Evolutionary conservation across 2,113 vertebrate species (phyloP), one percentile per base, ranked within the genome.

Genomic region (Hippocampus comes): DNA sequence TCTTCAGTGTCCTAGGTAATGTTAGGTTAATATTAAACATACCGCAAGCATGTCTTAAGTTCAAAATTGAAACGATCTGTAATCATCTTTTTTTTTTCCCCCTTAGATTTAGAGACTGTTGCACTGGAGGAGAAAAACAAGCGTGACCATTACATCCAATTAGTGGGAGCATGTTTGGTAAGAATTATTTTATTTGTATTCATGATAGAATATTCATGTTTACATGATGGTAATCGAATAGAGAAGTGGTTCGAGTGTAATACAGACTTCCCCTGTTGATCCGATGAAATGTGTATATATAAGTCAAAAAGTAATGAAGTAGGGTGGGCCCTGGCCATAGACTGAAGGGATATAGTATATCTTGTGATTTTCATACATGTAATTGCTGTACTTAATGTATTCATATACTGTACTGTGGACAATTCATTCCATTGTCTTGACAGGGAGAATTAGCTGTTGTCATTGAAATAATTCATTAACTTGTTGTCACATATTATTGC

Each of bases 51-150:
- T 56, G 21, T 6, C 21, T 55, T 8, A 20, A 27, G 5, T 27
- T 11, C 48, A 7, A 18, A 27, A 49, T 11, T 51, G 1, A 21
- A 12, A n/a, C 9, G 14, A 25, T 27, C 2, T 56, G 17, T 68
- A 41, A 41, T 53, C 2, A 2, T 20, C 15, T 65, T 15, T 70
- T 12, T 61, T 4, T 53, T 3, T n/a, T n/a, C 25, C 63, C 3
- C 63, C 73, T 73, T 87, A 99, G 97, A 99, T 94, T 95, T 97
- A 83, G 97, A 99, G 90, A 99, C 96, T 27, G 92, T 94, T 80
- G 95, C 95, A 77, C 93, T 97, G 91, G 97, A 99, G 94, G 97
- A 99, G 90, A 99, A 99, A 91, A 94, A 89, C 87, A 98, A 96
- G 84, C 94, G 97, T 83, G 97, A 99, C 87, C 92, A 95, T 90